A percentile compares a stretch with the other conserved stretches of the same genome.
Evolutionary conservation across 2,113 vertebrate genomes (phyloP).

Genomic region (Tragelaphus scriptus): DNA sequence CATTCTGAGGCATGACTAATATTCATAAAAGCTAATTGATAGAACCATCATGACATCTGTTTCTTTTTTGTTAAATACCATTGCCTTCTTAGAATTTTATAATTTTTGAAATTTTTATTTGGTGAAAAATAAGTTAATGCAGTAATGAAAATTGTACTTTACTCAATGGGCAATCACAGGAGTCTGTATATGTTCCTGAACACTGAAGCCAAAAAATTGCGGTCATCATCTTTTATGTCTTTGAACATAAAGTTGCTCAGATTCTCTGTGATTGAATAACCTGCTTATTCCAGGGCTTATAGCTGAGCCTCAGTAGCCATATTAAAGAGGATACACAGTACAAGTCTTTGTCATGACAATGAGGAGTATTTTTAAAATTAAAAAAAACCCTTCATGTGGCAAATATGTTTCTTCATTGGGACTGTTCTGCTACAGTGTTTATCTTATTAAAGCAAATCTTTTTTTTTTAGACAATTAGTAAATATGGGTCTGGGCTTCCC

Average conservation of each 20-base stretch:
- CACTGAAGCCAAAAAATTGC: not conserved
- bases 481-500: no score
- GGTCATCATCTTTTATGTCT: not conserved
- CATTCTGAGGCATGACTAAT: not conserved
- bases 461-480: no score
- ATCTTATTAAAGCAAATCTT: no score
- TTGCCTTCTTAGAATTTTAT: not conserved
- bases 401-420: not conserved
- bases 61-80: not conserved
- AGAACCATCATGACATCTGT: not conserved
- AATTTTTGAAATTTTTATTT: not conserved
- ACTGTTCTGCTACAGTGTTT: no score
- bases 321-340: not conserved
- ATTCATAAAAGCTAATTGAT: not conserved
- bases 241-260: not conserved
- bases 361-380: not conserved
- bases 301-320: not conserved
- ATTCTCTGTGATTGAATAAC: not conserved
- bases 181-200: not conserved
- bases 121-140: not conserved
- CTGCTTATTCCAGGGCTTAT: not conserved
- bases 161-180: not conserved
- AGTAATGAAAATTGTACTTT: not conserved
- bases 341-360: not conserved
- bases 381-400: not conserved